Evolutionary conservation across 2,888 invertebrate genomes (phyloP).

Genomic region (Chromoteleia sp.): DNA sequence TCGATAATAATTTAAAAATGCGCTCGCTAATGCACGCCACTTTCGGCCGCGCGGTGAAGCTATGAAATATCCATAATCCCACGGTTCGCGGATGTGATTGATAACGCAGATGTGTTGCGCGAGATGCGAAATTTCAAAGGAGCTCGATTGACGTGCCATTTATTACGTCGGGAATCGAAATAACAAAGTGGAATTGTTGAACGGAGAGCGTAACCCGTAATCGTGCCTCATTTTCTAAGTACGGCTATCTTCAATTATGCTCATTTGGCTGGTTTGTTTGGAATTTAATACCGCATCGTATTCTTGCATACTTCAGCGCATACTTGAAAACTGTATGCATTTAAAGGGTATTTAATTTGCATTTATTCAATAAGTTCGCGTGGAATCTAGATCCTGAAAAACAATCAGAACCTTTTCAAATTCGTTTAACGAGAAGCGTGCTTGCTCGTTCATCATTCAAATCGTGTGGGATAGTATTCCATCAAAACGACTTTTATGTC

Average conservation of each 20-base stretch:
- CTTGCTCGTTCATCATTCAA: too few species aligned
- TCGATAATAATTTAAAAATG: constrained; percentile 39
- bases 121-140: constrained; percentile 30
- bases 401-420: too few species aligned
- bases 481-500: too few species aligned
- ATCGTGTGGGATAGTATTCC: too few species aligned
- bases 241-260: constrained; percentile 3
- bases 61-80: constrained; percentile 36
- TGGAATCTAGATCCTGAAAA: too few species aligned
- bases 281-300: too few species aligned
- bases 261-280: too few species aligned
- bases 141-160: constrained; percentile 15
- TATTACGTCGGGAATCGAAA: constrained; percentile 29
- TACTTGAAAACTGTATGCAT: too few species aligned
- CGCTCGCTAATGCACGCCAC: constrained; percentile 25
- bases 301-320: too few species aligned
- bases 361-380: too few species aligned
- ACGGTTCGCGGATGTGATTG: constrained; percentile 16
- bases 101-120: constrained; percentile 29
- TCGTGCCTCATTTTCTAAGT: constrained; percentile 7
- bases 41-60: constrained; percentile 3
- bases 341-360: too few species aligned
- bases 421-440: too few species aligned
- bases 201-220: background rate
- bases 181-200: constrained; percentile 28